These are phyloP conservation scores for Drosophila biarmipes DNA, from an alignment of 1,140 invertebrate species.

Conservation along the genomic window DNA sequence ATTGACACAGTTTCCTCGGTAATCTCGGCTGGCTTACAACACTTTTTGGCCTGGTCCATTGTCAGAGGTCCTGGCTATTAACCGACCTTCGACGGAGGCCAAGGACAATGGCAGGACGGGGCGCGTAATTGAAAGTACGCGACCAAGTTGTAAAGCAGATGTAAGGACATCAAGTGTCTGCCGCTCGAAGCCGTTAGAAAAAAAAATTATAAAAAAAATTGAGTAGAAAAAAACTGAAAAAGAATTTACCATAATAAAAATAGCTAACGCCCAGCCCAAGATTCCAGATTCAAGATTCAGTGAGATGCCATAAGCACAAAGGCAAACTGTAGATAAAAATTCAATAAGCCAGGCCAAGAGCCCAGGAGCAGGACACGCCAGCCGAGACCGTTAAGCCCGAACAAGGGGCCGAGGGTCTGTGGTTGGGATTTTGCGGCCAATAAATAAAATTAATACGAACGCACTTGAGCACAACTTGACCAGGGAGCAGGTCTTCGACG, in stretches of 20 bases:
- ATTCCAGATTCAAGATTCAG: conserved; percentile 58
- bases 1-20: conserved; percentile 48
- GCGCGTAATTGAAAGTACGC: conserved; percentile 73
- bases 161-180: conserved; percentile 68
- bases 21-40: conserved; percentile 43
- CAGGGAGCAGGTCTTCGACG: conserved; percentile 25
- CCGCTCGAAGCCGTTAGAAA: conserved; percentile 3
- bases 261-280: conserved; percentile 42
- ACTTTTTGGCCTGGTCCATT: conserved; percentile 37
- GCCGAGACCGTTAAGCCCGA: conserved; percentile 40
- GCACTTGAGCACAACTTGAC: conserved; percentile 72
- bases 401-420: conserved; percentile 9
- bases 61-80: conserved; percentile 49
- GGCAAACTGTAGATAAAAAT: conserved; percentile 75
- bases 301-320: conserved; percentile 68
- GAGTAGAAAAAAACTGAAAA: conserved; percentile 26
- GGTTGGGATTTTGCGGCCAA: conserved; percentile 64
- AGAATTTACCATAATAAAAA: conserved; percentile 72
- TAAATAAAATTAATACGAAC: conserved; percentile 82
- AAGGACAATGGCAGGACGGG: conserved; percentile 65
- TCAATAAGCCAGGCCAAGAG: conserved; percentile 63
- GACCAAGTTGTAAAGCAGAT: conserved; percentile 71
- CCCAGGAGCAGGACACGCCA: conserved; percentile 44
- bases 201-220: conserved; percentile 15
- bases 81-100: conserved; percentile 46